phyloP scores from a whole-genome alignment of 2,888 invertebrate species.

The Temnothorax ravouxi region DNA sequence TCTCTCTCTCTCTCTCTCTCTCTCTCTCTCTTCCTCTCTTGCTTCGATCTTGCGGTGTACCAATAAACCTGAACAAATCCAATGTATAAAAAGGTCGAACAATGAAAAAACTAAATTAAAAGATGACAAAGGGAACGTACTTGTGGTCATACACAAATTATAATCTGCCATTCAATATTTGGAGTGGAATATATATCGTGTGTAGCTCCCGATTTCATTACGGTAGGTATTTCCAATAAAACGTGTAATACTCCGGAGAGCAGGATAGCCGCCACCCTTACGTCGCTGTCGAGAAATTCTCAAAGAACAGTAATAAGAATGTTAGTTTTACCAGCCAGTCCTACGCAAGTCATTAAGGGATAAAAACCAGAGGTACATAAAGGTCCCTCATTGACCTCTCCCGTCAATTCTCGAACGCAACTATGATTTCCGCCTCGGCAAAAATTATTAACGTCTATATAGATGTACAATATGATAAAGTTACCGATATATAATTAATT shows the following conservation, averaged over 20 bases:
- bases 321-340: not conserved
- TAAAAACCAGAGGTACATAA: not conserved
- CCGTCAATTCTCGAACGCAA: not conserved
- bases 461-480: not conserved
- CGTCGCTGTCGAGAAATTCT: not conserved
- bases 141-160: not conserved
- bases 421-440: not conserved
- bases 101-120: not conserved
- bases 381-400: not conserved
- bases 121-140: not conserved
- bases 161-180: constrained; percentile 22
- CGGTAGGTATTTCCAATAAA: constrained; percentile 56
- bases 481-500: not conserved
- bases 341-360: constrained; percentile 1
- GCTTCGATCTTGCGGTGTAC: not conserved
- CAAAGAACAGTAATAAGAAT: not conserved
- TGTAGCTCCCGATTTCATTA: not conserved
- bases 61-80: not conserved
- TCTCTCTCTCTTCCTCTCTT: not conserved
- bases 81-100: not conserved
- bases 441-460: not conserved
- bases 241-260: constrained; percentile 48
- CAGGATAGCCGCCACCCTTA: not conserved
- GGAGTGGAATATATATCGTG: not conserved
- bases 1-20: not conserved